Evolutionary conservation across 2,888 invertebrate species (phyloP), one percentile per base, ranked within the genome.

Genomic region (Lamellibrachia satsuma): DNA sequence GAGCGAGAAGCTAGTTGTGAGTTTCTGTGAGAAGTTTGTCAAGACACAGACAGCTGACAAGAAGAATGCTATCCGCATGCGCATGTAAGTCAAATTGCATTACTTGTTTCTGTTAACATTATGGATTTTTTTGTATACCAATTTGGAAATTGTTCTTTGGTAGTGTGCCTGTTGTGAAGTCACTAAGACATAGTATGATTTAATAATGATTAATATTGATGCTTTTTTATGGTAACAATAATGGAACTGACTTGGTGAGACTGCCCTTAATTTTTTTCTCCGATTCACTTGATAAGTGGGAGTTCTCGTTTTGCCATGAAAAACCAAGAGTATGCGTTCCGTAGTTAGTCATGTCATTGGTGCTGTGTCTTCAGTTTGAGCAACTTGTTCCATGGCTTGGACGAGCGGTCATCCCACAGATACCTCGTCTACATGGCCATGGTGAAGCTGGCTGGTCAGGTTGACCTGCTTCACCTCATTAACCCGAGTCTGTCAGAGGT

Each of bases 371-470:
- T 75, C 96, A 98, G 98, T 92, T 97, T 99, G 94, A 98, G 98
- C 98, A 97, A 99, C 93, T 97, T 99, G 92, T 99, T 99, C 96
- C 98, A 99, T 97, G 99, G 99, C 91, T 97, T 99, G 94, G 98
- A 98, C 95, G 98, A 98, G 93, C 97, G 97, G 94, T 98, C 98
- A 0, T 97, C 98, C 0, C 97, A 98, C 96, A 97, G 99, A 90
- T 99, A 99, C 96, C 98, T 98, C 96, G 98, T 99, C 22, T 99
- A 99, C 96, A 98, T 98, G 96, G 98, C 98, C 95, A 97, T 99
- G 95, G 98, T 99, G 52, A 98, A 98, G 97, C 97, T 99, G 93
- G 98, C 99, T 0, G 98, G 98, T 90, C 98, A 98, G 94, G 98
- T 98, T 52, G 98, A 98, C 93, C 98, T 98, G 95, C 98, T 99